Evolutionary conservation across 2,888 invertebrate species (phyloP).

Genomic region (Harpalus rubripes): DNA sequence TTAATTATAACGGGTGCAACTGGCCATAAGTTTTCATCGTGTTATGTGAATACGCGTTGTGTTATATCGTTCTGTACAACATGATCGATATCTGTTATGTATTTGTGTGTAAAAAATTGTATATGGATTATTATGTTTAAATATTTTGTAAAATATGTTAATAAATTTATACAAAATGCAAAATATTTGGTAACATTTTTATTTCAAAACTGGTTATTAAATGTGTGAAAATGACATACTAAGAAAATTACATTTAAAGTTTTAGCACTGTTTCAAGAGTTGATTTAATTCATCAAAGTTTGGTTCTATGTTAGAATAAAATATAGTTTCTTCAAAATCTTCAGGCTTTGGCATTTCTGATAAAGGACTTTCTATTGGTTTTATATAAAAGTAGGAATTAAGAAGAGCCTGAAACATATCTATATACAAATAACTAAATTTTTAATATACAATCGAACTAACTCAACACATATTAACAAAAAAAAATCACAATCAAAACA

Average conservation of each 20-base stretch:
- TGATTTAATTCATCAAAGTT: constrained; percentile 73
- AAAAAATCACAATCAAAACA: background rate
- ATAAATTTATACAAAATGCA: too few species aligned
- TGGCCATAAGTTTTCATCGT: too few species aligned
- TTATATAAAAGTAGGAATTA: constrained; percentile 86
- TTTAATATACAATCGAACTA: background rate
- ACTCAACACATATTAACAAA: background rate
- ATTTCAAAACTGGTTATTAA: constrained; percentile 15
- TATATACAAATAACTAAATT: constrained; percentile 38
- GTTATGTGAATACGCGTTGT: too few species aligned
- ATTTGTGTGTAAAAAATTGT: too few species aligned
- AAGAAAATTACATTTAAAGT: background rate
- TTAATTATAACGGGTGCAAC: too few species aligned
- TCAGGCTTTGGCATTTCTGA: constrained; percentile 85
- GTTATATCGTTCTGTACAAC: too few species aligned
- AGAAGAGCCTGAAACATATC: constrained; percentile 83
- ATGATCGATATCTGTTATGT: too few species aligned
- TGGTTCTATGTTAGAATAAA: constrained; percentile 65
- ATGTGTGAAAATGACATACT: too few species aligned
- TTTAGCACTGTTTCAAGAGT: constrained; percentile 53
- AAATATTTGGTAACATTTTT: too few species aligned
- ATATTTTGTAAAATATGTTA: too few species aligned
- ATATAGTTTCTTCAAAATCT: constrained; percentile 70
- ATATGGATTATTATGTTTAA: too few species aligned
- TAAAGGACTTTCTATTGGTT: constrained; percentile 83